These are phyloP conservation scores for Hippopotamus amphibius DNA, from an alignment of 2,113 vertebrate species.

Conservation along the genomic window DNA sequence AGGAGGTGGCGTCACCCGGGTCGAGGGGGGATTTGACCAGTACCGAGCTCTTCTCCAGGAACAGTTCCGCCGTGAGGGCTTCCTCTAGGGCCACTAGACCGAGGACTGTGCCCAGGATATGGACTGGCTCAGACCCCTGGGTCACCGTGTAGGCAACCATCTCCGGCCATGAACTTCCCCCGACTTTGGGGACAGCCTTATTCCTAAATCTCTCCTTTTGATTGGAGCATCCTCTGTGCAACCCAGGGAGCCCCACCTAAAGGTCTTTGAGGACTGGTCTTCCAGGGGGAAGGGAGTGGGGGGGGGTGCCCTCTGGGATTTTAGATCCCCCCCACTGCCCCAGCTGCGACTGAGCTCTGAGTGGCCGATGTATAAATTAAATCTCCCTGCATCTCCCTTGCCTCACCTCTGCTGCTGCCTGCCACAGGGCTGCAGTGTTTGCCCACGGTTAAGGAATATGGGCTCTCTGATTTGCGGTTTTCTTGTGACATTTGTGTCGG, in stretches of 20 bases:
- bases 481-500: background rate
- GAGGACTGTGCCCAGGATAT: constrained; percentile 56
- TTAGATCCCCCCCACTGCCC: background rate
- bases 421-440: background rate
- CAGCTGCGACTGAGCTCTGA: constrained; percentile 56
- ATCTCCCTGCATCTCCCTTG: constrained; percentile 37
- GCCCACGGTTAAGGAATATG: background rate
- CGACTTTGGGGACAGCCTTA: constrained; percentile 73
- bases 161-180: constrained; percentile 66
- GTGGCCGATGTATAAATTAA: constrained; percentile 80
- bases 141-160: background rate
- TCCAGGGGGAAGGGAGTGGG: background rate
- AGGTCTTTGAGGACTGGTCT: constrained; percentile 49
- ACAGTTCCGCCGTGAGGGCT: constrained; percentile 97
- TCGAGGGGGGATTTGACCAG: constrained; percentile 98
- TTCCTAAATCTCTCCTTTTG: constrained; percentile 30
- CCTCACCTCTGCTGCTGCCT: constrained; percentile 47
- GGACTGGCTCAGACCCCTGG: constrained; percentile 29
- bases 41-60: constrained; percentile 97
- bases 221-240: constrained; percentile 59
- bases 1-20: constrained; percentile 87
- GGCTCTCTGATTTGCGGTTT: background rate
- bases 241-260: constrained; percentile 22
- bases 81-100: constrained; percentile 89
- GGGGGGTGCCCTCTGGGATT: background rate